Conservation (phyloP, 2,888 invertebrate species). For the Drosophila neonasuta region DNA sequence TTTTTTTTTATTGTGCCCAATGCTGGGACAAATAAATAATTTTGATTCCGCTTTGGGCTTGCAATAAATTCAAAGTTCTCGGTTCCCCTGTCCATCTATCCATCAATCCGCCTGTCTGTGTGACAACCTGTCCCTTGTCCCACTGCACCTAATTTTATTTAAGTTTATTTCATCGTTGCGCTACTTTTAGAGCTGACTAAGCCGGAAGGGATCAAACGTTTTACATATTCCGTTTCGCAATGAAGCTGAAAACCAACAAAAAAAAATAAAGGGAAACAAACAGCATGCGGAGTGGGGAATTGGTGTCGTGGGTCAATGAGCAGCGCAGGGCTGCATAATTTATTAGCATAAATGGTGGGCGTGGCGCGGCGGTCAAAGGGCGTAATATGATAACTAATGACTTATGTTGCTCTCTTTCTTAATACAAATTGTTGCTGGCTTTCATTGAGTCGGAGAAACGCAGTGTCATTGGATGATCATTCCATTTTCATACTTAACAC, state of each 20-base stretch:
- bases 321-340: conserved; percentile 61
- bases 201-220: conserved; percentile 76
- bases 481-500: not conserved
- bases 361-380: conserved; percentile 25
- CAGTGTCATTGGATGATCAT: not conserved
- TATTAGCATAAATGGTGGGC: conserved; percentile 58
- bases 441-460: not conserved
- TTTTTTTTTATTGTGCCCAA: conserved; percentile 47
- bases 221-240: conserved; percentile 51
- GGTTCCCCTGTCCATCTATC: conserved; percentile 5
- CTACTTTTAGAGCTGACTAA: conserved; percentile 62
- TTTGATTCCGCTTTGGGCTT: conserved; percentile 49
- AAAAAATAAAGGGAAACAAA: conserved; percentile 15
- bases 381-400: conserved; percentile 57
- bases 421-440: conserved; percentile 64
- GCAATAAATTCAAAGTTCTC: conserved; percentile 66
- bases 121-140: conserved; percentile 2
- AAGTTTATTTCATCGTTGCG: conserved; percentile 53
- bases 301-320: conserved; percentile 48
- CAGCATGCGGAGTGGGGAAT: not conserved
- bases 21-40: conserved; percentile 64
- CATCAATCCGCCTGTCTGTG: not conserved
- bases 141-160: conserved; percentile 57
- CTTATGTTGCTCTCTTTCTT: conserved; percentile 38
- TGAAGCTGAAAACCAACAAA: conserved; percentile 34